Base-by-base conservation (phyloP, 1,140 invertebrate species). In the Vanessa atalanta region DNA sequence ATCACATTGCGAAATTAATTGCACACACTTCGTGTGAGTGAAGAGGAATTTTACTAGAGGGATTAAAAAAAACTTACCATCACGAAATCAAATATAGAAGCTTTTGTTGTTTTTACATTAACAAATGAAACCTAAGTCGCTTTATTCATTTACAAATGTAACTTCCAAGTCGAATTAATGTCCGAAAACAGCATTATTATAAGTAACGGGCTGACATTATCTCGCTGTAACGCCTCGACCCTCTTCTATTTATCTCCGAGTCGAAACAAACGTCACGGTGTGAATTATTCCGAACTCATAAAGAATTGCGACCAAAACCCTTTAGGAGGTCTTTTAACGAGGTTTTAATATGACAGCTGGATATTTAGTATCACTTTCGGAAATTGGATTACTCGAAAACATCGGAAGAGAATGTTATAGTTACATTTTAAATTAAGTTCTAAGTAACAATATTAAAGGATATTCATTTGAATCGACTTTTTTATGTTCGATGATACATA, bases 281-380 rank as follows among this genome's bases (percentile, higher is more conserved):
- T 61, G 31, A 61, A 61, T 61, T 61, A 61, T 61, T 61, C 57
- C 16, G 43, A 61, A 37, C 57, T 61, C 57, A 61, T 61, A 61
- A 61, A 61, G 57, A 61, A 61, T 61, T 23, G 16, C 57, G 57
- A 14, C 12, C 23, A 15, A 31, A 61, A 31, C 57, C 57, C 57
- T 61, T 61, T 61, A 61, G 57, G 31, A 61, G 16, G 16, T 61
- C 31, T 31, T 61, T 61, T 61, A 37, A 57, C 57, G 13, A 61
- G 31, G 1, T 15, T 37, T 37, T 37, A 61, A 61, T 61, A 37
- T 61, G 57, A 61, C 57, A 37, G 16, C 26, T 61, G 20, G 53
- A 57, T 57, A 57, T 57, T 57, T 57, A 57, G 53, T 23, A 57
- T 23, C 20, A 57, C 20, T 57, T 57, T 57, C 9, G 53, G 16